These are phyloP conservation scores for Troilus luridus DNA, from an alignment of 2,888 invertebrate genomes.

Conservation along the genomic window DNA sequence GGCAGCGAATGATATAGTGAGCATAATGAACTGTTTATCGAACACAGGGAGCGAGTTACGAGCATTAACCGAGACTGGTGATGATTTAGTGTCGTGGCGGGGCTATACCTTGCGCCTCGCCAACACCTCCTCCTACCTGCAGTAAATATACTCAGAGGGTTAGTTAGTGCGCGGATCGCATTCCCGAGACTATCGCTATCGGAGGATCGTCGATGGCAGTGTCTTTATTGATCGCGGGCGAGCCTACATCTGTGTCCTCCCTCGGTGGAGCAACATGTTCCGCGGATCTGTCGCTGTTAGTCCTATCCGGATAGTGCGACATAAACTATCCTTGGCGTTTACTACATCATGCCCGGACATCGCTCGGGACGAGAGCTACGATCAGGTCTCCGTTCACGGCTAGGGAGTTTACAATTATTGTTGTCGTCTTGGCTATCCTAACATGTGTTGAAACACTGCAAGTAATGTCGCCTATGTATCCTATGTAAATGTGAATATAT, in stretches of 20 bases:
- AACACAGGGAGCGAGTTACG: constrained; percentile 38
- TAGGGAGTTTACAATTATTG: background rate
- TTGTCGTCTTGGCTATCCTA: background rate
- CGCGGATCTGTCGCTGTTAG: background rate
- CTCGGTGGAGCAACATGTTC: background rate
- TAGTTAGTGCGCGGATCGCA: background rate
- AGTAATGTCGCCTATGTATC: background rate
- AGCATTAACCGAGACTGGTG: background rate
- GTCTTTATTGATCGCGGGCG: background rate
- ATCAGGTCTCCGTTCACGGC: background rate
- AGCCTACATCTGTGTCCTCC: background rate
- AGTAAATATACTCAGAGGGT: background rate
- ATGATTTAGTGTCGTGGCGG: background rate
- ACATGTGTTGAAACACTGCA: background rate
- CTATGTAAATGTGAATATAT: background rate
- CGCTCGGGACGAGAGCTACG: background rate
- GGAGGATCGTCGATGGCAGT: background rate
- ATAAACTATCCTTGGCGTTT: background rate
- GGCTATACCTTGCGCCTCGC: background rate
- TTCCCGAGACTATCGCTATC: background rate
- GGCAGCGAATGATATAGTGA: constrained; percentile 2
- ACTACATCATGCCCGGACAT: constrained; percentile 11
- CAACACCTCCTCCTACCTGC: background rate
- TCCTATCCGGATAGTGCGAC: background rate
- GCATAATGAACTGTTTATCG: constrained; percentile 26